Evolutionary conservation across 2,113 vertebrate genomes (phyloP).

Genomic region (Carollia perspicillata): DNA sequence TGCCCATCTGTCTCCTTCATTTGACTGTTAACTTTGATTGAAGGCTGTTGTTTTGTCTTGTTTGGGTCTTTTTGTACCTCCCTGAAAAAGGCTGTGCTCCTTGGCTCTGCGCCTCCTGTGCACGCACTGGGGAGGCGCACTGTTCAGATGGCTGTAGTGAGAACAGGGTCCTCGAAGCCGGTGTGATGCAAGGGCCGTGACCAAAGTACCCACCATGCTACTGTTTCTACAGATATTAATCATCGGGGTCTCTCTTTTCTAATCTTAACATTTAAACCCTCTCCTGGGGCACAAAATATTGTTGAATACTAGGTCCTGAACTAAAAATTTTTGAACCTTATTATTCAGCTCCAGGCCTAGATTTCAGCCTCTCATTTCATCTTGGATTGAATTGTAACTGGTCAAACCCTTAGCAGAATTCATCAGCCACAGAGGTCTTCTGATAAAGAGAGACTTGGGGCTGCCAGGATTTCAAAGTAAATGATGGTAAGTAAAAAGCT

Average conservation of each 20-base stretch:
- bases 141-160: neutral
- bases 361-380: neutral
- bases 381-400: neutral
- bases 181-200: neutral
- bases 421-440: neutral
- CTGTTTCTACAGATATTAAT: neutral
- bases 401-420: neutral
- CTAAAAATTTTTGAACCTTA: neutral
- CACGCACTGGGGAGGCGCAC: fast-evolving
- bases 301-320: neutral
- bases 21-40: neutral
- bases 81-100: neutral
- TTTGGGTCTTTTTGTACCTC: neutral
- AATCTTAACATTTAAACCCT: neutral
- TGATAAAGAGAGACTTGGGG: neutral
- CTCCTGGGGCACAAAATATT: neutral
- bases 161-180: neutral
- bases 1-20: neutral
- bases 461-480: neutral
- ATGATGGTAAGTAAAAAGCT: neutral
- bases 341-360: neutral
- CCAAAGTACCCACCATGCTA: neutral
- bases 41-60: neutral
- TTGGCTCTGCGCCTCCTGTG: neutral
- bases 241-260: neutral